Percentiles rank a stretch among this genome's conserved stretches.
These are phyloP conservation scores for Drosophila colorata DNA, from an alignment of 2,888 invertebrate genomes.

Conservation along the genomic window DNA sequence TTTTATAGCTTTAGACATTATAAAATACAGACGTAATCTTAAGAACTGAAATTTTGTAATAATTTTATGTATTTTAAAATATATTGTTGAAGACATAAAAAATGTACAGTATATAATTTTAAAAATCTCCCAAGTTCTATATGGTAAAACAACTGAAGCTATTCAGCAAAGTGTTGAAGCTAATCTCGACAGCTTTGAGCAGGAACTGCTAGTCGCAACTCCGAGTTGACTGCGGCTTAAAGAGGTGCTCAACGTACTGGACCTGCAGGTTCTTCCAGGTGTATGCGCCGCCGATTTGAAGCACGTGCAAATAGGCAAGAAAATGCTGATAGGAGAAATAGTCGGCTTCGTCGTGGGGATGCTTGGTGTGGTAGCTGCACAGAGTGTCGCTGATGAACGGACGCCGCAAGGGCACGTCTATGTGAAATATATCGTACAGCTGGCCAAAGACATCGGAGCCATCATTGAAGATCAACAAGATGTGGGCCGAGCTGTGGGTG, in stretches of 20 bases:
- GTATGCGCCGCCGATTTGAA: slow-evolving; percentile 17
- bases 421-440: slow-evolving; percentile 20
- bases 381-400: slow-evolving; percentile 41
- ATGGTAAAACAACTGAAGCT: too few relatives aligned
- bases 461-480: slow-evolving; percentile 13
- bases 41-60: too few relatives aligned
- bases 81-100: too few relatives aligned
- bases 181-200: too few relatives aligned
- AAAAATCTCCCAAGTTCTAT: too few relatives aligned
- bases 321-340: slow-evolving; percentile 45
- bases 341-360: slow-evolving; percentile 1
- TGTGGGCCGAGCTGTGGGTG: slow-evolving; percentile 11
- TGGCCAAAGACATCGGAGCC: neutral
- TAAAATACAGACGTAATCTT: too few relatives aligned
- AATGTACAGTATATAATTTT: too few relatives aligned
- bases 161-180: too few relatives aligned
- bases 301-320: slow-evolving; percentile 33
- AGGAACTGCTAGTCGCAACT: too few relatives aligned
- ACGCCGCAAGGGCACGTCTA: slow-evolving; percentile 9
- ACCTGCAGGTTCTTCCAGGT: slow-evolving; percentile 16
- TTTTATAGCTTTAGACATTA: too few relatives aligned
- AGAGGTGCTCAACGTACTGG: neutral
- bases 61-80: too few relatives aligned
- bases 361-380: slow-evolving; percentile 39
- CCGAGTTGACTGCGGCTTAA: neutral